A percentile compares a stretch with the other conserved stretches of the same genome.
Conservation (phyloP, 1,140 invertebrate species). For the Hypsibius dujardini region DNA sequence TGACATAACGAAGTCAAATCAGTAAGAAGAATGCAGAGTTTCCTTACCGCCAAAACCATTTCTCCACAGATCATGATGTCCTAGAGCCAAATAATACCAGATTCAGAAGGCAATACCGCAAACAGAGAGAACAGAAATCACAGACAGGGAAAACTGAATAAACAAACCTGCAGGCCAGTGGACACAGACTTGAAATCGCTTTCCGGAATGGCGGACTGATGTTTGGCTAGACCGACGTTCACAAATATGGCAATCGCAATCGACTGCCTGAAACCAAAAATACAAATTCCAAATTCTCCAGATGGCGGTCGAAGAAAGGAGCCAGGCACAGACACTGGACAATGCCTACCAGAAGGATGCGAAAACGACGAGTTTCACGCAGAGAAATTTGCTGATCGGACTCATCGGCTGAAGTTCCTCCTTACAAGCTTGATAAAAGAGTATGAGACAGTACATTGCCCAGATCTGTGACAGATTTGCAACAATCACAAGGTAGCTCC, state of each 20-base stretch:
- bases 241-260: not conserved
- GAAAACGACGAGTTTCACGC: conserved; percentile 92
- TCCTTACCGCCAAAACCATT: conserved; percentile 67
- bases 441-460: conserved; percentile 83
- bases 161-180: conserved; percentile 33
- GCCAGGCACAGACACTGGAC: conserved; percentile 65
- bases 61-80: conserved; percentile 91
- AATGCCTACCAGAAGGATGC: conserved; percentile 79
- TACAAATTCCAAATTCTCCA: conserved; percentile 48
- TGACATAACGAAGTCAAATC: not conserved
- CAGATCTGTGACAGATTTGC: conserved; percentile 70
- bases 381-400: conserved; percentile 86
- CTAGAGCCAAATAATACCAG: no score
- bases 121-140: no score
- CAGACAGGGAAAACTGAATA: no score
- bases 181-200: conserved; percentile 8
- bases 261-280: conserved; percentile 5
- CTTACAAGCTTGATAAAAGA: conserved; percentile 77
- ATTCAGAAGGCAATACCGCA: no score
- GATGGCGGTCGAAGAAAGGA: conserved; percentile 91
- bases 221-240: conserved; percentile 6
- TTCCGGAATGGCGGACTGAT: conserved; percentile 2
- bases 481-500: conserved; percentile 69
- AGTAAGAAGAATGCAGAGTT: not conserved
- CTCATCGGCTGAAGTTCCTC: conserved; percentile 72